Base-by-base conservation (phyloP, 2,888 invertebrate genomes). In the Phanerotoma sp. region DNA sequence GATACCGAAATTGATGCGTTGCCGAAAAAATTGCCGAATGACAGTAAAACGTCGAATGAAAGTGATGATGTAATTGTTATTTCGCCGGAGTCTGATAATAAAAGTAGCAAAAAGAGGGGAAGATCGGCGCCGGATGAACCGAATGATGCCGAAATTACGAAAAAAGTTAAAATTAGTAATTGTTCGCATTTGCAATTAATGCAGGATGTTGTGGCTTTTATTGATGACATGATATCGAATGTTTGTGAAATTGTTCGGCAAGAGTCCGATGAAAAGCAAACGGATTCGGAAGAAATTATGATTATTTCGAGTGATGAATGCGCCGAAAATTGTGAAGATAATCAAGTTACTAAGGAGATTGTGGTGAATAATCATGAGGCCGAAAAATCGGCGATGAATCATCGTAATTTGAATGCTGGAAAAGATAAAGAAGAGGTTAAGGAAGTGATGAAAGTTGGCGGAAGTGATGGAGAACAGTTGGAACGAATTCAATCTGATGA, bases 301-400 rank as follows among this genome's bases (percentile, higher is more conserved):
- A 61, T 73, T 6, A 56, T 74, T 20, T 72, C 73, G 3, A 73
- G 72, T 44, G 71, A 74, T 53, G 71, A 75, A 50, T 69, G 67
- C 40, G 73, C 77, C 78, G 55, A 77, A 78, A 50, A 70, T 79
- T 51, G 77, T 81, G 69, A 80, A 81, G 58, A 77, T 75, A 60
- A 79, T 81, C 79, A 77, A 78, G 61, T 73, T n/a, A n/a, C n/a
- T n/a, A n/a, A n/a, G n/a, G n/a, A n/a, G n/a, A n/a, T n/a, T n/a
- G n/a, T n/a, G n/a, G n/a, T n/a, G n/a, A 60, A 65, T 13, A 20
- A 50, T 15, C 28, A 40, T 15, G 49, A 49, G 22, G 25, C 28
- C 18, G 41, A 20, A 18, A 71, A 4, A 73, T 20, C 11, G 11
- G 18, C 18, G 18, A 38, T 38, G 6, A 15, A 5, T 16, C 5